Evolutionary conservation across 35 echinoderm and acorn worm genomes (phyloP), one percentile per base, ranked within the genome.

Genomic region (Heliocidaris tuberculata): DNA sequence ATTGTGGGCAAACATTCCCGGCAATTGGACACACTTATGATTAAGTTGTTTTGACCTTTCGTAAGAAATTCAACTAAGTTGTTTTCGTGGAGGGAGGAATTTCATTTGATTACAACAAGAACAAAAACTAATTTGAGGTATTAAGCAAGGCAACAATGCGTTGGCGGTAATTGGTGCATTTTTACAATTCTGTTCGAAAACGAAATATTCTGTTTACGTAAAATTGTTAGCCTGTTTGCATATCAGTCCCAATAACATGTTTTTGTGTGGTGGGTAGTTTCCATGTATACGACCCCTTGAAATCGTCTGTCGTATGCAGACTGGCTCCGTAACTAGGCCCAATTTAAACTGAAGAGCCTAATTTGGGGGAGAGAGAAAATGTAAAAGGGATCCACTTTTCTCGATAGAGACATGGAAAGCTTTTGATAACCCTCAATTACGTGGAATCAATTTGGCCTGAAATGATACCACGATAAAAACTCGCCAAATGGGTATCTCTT

Each of bases 251-350:
- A 89, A 89, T 89, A 89, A 89, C 30, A 89, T 48, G 87, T 89
- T 89, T 86, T 89, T 89, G 87, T 32, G 13, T 89, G 6, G 31
- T 16, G 24, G 47, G 87, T 27, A 48, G 87, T 32, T 88, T 32
- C 31, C 31, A 48, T 4, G 31, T 48, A 89, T 48, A 89, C 87
- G 31, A 89, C 87, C 47, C 87, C 87, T 78, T 78, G 21, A 89
- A 48, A 47, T 48, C 12, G 31, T 89, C 87, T 89, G 87, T 24
- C 31, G 29, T n/a, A 89, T 2, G 47, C 16, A 32, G 29, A 48
- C 87, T 89, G 87, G 87, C 87, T 89, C 87, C 87, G 31, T 89
- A 78, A 78, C 65, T 78, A 78, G 19, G 19, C 65, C 19, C 65
- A 24, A 78, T 78, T 78, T 27, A 27, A 78, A 78, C 65, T 78